A percentile compares a stretch with the other conserved stretches of the same genome.
These are phyloP conservation scores for Epinotia nisella DNA, from an alignment of 2,888 invertebrate genomes.

Conservation along the genomic window DNA sequence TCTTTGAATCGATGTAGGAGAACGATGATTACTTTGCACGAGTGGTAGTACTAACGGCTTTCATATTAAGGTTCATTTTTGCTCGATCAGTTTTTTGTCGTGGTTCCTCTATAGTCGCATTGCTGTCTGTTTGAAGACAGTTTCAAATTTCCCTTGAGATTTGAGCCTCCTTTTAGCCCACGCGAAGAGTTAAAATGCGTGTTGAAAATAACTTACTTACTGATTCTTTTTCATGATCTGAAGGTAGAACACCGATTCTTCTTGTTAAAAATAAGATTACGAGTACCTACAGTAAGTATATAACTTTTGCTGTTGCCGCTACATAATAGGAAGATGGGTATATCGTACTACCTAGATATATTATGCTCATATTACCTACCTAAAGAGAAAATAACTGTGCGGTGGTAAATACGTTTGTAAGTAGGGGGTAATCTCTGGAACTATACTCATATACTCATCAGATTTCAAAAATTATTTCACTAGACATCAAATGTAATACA, in stretches of 20 bases:
- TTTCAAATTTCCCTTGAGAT: conserved; percentile 40
- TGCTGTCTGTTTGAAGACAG: conserved; percentile 39
- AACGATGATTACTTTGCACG: background rate
- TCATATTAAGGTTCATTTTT: background rate
- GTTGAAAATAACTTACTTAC: conserved; percentile 28
- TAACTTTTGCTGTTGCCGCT: background rate
- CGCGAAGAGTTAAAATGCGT: conserved; percentile 31
- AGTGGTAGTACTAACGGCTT: background rate
- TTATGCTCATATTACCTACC: too few relatives aligned
- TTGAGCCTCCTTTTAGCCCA: conserved; percentile 35
- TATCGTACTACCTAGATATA: too few relatives aligned
- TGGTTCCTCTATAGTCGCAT: conserved; percentile 17
- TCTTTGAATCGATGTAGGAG: conserved; percentile 19
- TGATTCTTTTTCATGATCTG: conserved; percentile 22
- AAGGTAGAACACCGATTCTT: background rate
- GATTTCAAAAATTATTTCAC: too few relatives aligned
- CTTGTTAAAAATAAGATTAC: background rate
- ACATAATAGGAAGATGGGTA: too few relatives aligned
- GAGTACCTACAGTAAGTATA: background rate
- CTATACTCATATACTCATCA: too few relatives aligned
- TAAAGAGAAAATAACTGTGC: too few relatives aligned
- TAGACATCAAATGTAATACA: too few relatives aligned
- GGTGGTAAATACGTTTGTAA: too few relatives aligned
- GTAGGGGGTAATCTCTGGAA: too few relatives aligned
- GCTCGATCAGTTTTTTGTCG: background rate